A percentile compares a stretch with the other conserved stretches of the same genome.
These are phyloP conservation scores for Corapipo altera DNA, from an alignment of 2,113 vertebrate species.

Conservation along the genomic window DNA sequence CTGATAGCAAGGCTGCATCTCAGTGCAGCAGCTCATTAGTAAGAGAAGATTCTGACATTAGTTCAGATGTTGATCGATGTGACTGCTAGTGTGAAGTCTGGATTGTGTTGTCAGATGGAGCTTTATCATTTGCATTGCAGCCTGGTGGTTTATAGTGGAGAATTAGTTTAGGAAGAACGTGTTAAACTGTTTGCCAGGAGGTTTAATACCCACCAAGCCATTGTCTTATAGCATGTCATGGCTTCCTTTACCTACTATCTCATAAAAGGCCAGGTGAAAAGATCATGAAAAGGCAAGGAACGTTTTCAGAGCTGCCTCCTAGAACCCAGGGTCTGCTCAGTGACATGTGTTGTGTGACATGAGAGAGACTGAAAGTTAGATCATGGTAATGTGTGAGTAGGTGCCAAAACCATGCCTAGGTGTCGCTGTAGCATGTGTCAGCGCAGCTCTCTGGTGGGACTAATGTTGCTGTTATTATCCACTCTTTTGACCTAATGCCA, in stretches of 20 bases:
- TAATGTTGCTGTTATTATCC: neutral
- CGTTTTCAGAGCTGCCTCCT: neutral
- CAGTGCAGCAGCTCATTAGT: conserved; percentile 73
- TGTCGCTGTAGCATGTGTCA: neutral
- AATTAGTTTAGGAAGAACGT: neutral
- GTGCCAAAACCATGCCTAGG: neutral
- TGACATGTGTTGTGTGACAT: rapidly evolving
- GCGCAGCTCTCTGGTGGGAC: neutral
- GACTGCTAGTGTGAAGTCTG: conserved; percentile 69
- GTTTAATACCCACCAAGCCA: neutral
- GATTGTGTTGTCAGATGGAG: conserved; percentile 54
- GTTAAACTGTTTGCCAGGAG: conserved; percentile 42
- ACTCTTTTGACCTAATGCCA: neutral
- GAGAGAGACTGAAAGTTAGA: neutral
- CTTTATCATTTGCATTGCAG: conserved; percentile 55
- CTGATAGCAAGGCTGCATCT: conserved; percentile 58
- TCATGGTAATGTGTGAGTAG: rapidly evolving
- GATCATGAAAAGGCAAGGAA: neutral
- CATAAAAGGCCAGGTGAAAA: neutral
- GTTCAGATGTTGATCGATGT: conserved; percentile 73
- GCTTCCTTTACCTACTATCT: neutral
- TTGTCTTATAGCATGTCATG: neutral
- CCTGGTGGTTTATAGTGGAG: conserved; percentile 20
- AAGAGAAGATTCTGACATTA: conserved; percentile 75
- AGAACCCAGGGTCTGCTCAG: neutral